A percentile compares a stretch with the other conserved stretches of the same genome.
Conservation (phyloP, 2,797 vertebrate species). For the Darevskia nairensis region DNA sequence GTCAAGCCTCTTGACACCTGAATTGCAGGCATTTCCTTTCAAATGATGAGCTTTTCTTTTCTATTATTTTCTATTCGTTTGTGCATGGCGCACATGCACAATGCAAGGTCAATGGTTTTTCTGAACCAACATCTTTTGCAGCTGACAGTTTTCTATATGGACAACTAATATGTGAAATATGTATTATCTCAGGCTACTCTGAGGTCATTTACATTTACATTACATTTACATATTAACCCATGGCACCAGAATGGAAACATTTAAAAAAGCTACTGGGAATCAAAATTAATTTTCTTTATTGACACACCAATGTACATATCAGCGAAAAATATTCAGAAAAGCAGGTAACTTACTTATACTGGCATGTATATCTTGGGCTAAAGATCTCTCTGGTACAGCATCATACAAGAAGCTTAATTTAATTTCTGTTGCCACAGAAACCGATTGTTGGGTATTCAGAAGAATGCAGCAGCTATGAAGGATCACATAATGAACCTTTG, state of each 20-base stretch:
- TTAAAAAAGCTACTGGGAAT: background rate
- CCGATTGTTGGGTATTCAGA: conserved; percentile 1
- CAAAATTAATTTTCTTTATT: conserved; percentile 9
- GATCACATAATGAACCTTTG: conserved; percentile 16
- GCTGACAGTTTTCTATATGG: background rate
- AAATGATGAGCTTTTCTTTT: background rate
- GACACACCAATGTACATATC: background rate
- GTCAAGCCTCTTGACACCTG: background rate
- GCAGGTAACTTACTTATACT: background rate
- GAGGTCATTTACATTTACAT: background rate
- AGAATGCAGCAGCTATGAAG: conserved; percentile 2
- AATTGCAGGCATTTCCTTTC: background rate
- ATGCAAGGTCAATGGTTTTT: background rate
- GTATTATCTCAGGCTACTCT: background rate
- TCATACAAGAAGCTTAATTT: conserved; percentile 30
- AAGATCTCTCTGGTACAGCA: conserved; percentile 2
- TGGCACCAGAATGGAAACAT: background rate
- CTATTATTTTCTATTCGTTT: too few species aligned
- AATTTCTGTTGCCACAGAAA: conserved; percentile 49
- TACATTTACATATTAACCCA: background rate
- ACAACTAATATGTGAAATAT: background rate
- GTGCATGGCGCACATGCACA: background rate
- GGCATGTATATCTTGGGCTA: background rate
- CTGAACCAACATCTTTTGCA: background rate
- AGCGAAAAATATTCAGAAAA: conserved; percentile 4